Conservation (phyloP, 2,888 invertebrate species). For the Bembecia ichneumoniformis region DNA sequence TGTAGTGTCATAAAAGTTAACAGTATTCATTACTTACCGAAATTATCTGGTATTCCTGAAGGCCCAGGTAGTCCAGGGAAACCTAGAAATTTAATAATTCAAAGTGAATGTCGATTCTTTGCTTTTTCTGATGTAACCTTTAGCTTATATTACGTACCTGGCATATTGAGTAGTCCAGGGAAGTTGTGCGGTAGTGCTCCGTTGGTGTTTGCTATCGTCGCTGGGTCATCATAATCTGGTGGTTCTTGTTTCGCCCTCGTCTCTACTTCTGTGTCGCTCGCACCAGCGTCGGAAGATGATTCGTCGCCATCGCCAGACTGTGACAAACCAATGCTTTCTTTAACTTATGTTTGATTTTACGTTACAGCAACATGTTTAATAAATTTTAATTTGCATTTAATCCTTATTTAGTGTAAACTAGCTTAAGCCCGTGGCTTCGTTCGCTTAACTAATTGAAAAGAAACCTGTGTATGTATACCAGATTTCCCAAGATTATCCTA, state of each 20-base stretch:
- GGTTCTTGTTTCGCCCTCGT: conserved; percentile 80
- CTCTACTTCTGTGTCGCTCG: conserved; percentile 79
- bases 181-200: conserved; percentile 79
- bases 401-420: background rate
- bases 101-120: conserved; percentile 1
- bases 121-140: background rate
- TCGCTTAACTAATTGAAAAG: too few relatives aligned
- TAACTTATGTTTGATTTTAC: background rate
- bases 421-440: too few relatives aligned
- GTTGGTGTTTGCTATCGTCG: conserved; percentile 76
- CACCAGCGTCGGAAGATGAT: conserved; percentile 87
- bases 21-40: conserved; percentile 75
- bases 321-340: background rate
- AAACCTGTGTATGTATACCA: too few relatives aligned
- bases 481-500: too few relatives aligned
- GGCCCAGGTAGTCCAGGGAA: conserved; percentile 84
- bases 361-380: background rate
- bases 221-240: conserved; percentile 79
- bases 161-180: conserved; percentile 85
- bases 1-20: conserved; percentile 6
- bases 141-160: conserved; percentile 66
- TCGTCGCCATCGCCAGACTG: conserved; percentile 80
- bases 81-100: conserved; percentile 67
- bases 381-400: too few relatives aligned
- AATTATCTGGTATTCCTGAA: conserved; percentile 88